phyloP scores from a whole-genome alignment of 2,113 vertebrate species.

The cat (Felis catus) region DNA sequence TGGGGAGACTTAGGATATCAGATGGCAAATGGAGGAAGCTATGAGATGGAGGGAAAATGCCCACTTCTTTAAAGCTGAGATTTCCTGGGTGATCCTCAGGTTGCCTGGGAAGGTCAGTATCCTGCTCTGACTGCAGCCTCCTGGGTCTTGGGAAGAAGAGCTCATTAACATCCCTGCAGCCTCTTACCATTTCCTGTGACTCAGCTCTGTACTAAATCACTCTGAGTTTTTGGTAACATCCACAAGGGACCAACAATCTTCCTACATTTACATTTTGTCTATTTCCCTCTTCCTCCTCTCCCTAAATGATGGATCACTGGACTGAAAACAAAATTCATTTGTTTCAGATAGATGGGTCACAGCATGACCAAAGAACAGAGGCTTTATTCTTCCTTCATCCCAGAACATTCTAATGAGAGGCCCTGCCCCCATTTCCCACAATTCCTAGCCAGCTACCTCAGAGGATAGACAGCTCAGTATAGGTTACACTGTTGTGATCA shows the following conservation, averaged over 20 bases:
- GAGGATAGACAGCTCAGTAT: not conserved
- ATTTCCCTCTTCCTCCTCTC: conserved; percentile 34
- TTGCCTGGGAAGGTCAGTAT: not conserved
- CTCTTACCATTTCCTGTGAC: not conserved
- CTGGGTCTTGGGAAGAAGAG: not conserved
- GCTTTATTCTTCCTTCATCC: conserved; percentile 2
- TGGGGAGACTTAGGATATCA: not conserved
- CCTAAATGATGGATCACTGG: conserved; percentile 1
- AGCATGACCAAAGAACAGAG: not conserved
- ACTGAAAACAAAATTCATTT: conserved; percentile 44
- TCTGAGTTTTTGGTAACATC: conserved; percentile 22
- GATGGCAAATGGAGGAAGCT: not conserved
- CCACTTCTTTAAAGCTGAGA: not conserved
- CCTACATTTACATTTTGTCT: not conserved
- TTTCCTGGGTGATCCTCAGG: not conserved
- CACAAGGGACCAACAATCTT: not conserved
- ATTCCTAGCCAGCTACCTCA: not conserved
- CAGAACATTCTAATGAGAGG: not conserved
- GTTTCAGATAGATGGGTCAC: conserved; percentile 30
- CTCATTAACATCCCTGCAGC: not conserved
- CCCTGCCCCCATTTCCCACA: not conserved
- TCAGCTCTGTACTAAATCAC: not conserved
- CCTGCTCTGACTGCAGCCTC: not conserved
- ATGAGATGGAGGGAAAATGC: not conserved
- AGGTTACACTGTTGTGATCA: conserved; percentile 20